Conservation (phyloP, 2,888 invertebrate species). For the Coenonympha arcania region DNA sequence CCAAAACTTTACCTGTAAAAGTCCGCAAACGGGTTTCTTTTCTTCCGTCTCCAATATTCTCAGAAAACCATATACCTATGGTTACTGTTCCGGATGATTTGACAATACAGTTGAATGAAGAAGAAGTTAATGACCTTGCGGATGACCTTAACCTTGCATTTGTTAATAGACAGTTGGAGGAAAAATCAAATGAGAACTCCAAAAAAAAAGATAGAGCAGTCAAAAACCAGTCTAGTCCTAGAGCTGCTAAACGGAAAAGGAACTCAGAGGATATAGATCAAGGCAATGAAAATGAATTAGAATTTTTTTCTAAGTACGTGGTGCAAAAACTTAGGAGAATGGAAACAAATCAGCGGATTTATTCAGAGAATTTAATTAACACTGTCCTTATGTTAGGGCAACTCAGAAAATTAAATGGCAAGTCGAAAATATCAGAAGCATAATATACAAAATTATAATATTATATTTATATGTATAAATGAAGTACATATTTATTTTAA, state of each 20-base stretch:
- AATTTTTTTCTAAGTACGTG: constrained; percentile 67
- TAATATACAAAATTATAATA: no score
- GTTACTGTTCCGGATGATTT: constrained; percentile 69
- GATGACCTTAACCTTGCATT: constrained; percentile 55
- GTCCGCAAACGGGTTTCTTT: constrained; percentile 64
- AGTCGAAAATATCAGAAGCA: constrained; percentile 55
- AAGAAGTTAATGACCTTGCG: constrained; percentile 60
- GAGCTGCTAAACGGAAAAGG: constrained; percentile 44
- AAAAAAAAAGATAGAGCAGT: constrained; percentile 43
- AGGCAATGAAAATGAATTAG: constrained; percentile 60
- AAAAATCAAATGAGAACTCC: constrained; percentile 33
- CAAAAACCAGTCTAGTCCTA: constrained; percentile 39
- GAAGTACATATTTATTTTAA: no score
- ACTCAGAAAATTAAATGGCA: constrained; percentile 58
- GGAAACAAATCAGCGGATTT: constrained; percentile 69
- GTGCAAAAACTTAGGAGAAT: constrained; percentile 65
- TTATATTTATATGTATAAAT: neutral
- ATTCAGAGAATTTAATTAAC: constrained; percentile 69
- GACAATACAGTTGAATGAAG: constrained; percentile 67
- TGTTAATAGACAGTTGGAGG: constrained; percentile 37
- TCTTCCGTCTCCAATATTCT: constrained; percentile 60
- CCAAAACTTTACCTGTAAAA: constrained; percentile 47
- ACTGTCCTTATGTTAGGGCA: constrained; percentile 68
- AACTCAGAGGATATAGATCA: constrained; percentile 39
- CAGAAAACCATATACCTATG: constrained; percentile 66